Evolutionary conservation across 2,888 invertebrate species (phyloP), one percentile per base, ranked within the genome.

Genomic region (Napeogenes inachia): DNA sequence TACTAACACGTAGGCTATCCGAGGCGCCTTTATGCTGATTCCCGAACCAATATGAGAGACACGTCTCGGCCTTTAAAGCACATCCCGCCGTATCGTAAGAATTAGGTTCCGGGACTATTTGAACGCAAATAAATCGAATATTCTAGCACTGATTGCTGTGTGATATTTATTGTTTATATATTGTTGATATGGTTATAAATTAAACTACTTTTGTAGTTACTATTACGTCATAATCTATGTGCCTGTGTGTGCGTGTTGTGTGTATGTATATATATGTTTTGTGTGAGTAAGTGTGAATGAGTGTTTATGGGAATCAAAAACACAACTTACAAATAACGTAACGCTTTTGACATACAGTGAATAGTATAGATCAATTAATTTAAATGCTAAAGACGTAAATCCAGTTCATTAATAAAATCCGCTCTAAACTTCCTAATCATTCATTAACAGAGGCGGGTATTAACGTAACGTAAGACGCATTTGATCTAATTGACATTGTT

Each of bases 11-110:
- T 75, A 77, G 75, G 73, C 80, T 80, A 80, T 78, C 75, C 74
- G 74, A 71, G 68, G 71, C 73, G 72, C 74, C 77, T 81, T 84
- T 85, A 84, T 82, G 82, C 80, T 82, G 83, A 85, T 83, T 80
- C 75, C 71, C 68, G 70, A 69, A 73, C 69, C 73, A 73, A 76
- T 75, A 73, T 70, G 69, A 71, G 68, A 68, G 65, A 71, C 75
- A 74, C 72, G 74, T 73, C 65, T 67, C 68, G 67, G 50, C 50
- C 50, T 50, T 50, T 50, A 50, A 50, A 50, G 50, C 50, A 30
- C 47, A 47, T 30, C 50, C 50, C 30, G 30, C 50, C 21, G 50
- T 50, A 50, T 50, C 50, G 30, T 50, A 50, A 50, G 50, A 50
- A 50, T 50, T 50, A 50, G 50, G 50, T 10, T 12, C 30, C 12